Evolutionary conservation across 2,113 vertebrate genomes (phyloP).

Genomic region (Campylomormyrus numenius): DNA sequence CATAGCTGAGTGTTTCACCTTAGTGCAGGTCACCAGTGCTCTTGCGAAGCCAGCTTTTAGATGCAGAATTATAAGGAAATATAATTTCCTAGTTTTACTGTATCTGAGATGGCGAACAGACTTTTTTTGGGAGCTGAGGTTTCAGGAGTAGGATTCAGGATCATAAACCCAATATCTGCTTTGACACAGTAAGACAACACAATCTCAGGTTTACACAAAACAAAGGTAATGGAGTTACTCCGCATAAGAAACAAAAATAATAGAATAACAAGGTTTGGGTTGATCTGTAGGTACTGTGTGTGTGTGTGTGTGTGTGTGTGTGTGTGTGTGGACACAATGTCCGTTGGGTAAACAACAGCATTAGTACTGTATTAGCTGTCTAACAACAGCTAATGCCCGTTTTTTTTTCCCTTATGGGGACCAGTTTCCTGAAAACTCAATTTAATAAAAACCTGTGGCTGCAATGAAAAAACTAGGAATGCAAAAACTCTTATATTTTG

Average conservation of each 20-base stretch:
- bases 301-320: background rate
- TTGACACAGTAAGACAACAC: background rate
- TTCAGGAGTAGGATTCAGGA: background rate
- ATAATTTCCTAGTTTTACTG: background rate
- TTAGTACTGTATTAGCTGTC: no score
- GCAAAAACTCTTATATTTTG: no score
- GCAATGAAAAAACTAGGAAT: no score
- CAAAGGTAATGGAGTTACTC: background rate
- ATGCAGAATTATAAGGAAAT: background rate
- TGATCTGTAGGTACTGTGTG: background rate
- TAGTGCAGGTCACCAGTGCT: background rate
- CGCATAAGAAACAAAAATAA: background rate
- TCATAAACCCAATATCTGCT: background rate
- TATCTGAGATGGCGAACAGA: background rate
- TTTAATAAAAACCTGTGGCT: no score
- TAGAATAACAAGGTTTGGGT: background rate
- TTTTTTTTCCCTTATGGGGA: no score
- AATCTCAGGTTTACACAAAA: conserved; percentile 1
- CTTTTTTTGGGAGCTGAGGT: background rate
- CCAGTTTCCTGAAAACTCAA: no score
- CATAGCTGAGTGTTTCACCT: background rate
- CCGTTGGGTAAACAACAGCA: no score
- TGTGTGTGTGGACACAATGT: no score
- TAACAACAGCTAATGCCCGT: no score
- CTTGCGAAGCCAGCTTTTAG: background rate